Evolutionary conservation across 64 coral and sea anemone species (phyloP).

Genomic region (Acropora tenuis): DNA sequence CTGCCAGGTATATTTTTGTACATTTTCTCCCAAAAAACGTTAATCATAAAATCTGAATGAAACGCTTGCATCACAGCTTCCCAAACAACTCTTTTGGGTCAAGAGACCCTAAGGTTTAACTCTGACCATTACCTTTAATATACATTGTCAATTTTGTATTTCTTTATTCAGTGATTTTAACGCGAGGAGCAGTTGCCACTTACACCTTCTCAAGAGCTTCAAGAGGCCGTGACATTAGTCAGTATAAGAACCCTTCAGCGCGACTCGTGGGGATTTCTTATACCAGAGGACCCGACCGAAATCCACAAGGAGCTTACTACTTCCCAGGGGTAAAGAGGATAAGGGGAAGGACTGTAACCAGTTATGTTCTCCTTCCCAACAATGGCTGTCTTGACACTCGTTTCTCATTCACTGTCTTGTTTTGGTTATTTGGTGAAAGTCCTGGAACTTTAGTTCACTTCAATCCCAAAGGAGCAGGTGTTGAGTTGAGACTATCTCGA

Average conservation of each 20-base stretch:
- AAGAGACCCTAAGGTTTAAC: too few relatives aligned
- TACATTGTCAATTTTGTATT: background rate
- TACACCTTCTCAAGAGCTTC: constrained; percentile 44
- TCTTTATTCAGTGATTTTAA: constrained; percentile 32
- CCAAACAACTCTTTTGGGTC: too few relatives aligned
- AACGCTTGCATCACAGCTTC: background rate
- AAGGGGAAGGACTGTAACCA: constrained; percentile 5
- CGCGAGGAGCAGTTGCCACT: constrained; percentile 43
- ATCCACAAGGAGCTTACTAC: constrained; percentile 57
- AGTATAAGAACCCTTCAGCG: constrained; percentile 60
- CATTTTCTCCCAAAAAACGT: too few relatives aligned
- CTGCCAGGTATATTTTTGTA: too few relatives aligned
- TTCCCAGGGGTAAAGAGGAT: constrained; percentile 20
- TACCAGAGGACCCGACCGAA: constrained; percentile 42
- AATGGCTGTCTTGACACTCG: constrained; percentile 49
- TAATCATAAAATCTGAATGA: too few relatives aligned
- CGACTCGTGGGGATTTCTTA: constrained; percentile 39
- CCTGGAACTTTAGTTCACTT: constrained; percentile 51
- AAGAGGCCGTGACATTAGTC: constrained; percentile 40
- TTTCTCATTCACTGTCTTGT: constrained; percentile 33
- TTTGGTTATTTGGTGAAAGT: constrained; percentile 32
- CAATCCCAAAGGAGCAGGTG: constrained; percentile 41
- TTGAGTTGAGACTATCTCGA: constrained; percentile 27
- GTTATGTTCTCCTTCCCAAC: constrained; percentile 72
- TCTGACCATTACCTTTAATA: too few relatives aligned